Evolutionary conservation across 2,888 invertebrate genomes (phyloP).

Genomic region (Brachyptera risi): DNA sequence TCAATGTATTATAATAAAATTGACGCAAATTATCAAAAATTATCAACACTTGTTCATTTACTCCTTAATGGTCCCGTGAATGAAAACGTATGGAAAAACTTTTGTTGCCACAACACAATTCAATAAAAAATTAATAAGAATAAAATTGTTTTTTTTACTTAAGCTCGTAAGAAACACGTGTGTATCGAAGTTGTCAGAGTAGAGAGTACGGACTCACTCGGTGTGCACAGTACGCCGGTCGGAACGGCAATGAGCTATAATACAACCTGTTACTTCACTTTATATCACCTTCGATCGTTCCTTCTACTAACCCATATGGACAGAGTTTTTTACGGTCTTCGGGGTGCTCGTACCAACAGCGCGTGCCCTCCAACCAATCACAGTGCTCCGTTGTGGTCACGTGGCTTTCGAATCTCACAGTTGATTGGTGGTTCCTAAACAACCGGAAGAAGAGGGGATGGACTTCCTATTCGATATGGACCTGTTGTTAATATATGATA

Average conservation of each 20-base stretch:
- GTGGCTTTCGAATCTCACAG: slow-evolving; percentile 16
- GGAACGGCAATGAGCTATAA: slow-evolving; percentile 16
- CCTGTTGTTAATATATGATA: slow-evolving; percentile 10
- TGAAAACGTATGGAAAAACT: no score
- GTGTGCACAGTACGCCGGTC: background rate
- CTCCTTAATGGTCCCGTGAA: no score
- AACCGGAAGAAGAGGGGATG: slow-evolving; percentile 19
- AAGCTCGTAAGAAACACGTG: no score
- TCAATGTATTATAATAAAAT: background rate
- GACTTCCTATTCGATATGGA: slow-evolving; percentile 3
- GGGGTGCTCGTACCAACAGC: slow-evolving; percentile 14
- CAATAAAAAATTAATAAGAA: background rate
- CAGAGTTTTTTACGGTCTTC: slow-evolving; percentile 9
- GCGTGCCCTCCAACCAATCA: slow-evolving; percentile 32
- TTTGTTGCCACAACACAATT: background rate
- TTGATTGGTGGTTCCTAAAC: slow-evolving; percentile 5
- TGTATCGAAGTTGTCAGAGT: no score
- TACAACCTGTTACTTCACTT: slow-evolving; percentile 24
- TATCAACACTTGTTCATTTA: no score
- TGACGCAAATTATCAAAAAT: background rate
- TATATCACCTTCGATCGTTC: slow-evolving; percentile 25
- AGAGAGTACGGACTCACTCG: no score
- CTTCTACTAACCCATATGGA: slow-evolving; percentile 21
- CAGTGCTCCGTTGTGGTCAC: slow-evolving; percentile 21
- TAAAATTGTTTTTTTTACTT: no score